These are phyloP conservation scores for Phortica okadai DNA, from an alignment of 2,888 invertebrate species.

Conservation along the genomic window DNA sequence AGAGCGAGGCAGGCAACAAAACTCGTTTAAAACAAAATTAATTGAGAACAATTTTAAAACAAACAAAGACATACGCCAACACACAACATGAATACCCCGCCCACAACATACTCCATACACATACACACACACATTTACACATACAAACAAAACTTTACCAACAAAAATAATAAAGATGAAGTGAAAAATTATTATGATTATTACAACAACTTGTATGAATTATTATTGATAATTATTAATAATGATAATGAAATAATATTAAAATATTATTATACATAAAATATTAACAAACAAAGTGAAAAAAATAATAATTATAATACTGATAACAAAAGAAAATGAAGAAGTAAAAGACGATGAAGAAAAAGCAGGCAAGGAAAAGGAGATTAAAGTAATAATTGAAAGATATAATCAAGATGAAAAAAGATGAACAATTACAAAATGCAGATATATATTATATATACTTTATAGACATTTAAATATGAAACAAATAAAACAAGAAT, in stretches of 20 bases:
- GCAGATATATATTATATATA: slow-evolving; percentile 59
- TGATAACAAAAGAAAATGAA: slow-evolving; percentile 10
- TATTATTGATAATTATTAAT: slow-evolving; percentile 19
- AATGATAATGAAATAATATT: slow-evolving; percentile 10
- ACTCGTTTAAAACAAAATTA: no score
- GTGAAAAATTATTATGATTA: slow-evolving; percentile 25
- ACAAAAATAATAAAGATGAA: slow-evolving; percentile 16
- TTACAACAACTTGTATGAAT: slow-evolving; percentile 24
- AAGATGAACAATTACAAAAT: slow-evolving; percentile 32
- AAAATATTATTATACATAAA: slow-evolving; percentile 27
- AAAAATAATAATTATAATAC: not conserved
- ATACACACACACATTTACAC: not conserved
- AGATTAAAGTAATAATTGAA: slow-evolving; percentile 37
- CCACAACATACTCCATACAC: not conserved
- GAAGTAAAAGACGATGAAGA: slow-evolving; percentile 25
- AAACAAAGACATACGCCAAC: not conserved
- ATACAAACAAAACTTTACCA: slow-evolving; percentile 1
- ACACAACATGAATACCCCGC: not conserved
- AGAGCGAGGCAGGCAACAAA: no score
- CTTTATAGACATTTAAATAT: slow-evolving; percentile 60
- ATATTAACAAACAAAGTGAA: not conserved
- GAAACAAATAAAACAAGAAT: slow-evolving; percentile 34
- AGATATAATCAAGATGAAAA: slow-evolving; percentile 13
- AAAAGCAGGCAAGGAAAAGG: not conserved
- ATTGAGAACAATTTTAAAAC: not conserved